Percentiles rank a stretch among this genome's conserved stretches.
Conservation (phyloP, 2,113 vertebrate species). For the Campylomormyrus numenius region DNA sequence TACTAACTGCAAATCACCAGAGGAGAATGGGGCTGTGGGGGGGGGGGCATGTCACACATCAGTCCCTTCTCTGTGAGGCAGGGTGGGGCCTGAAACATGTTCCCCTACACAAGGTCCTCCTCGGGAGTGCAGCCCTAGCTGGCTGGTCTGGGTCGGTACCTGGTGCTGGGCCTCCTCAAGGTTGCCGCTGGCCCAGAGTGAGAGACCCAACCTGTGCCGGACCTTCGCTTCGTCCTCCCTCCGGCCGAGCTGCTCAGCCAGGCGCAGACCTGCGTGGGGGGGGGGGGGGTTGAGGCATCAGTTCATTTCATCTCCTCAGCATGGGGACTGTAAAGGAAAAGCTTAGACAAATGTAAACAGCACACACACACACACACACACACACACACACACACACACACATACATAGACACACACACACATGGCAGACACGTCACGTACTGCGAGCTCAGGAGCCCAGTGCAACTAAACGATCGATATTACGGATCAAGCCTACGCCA, state of each 20-base stretch:
- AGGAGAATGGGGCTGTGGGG: background rate
- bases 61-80: background rate
- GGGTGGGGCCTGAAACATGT: background rate
- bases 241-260: conserved; percentile 73
- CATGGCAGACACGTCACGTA: background rate
- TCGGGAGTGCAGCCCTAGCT: background rate
- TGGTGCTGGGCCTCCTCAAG: conserved; percentile 75
- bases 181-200: conserved; percentile 73
- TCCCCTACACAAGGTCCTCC: background rate
- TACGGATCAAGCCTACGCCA: background rate
- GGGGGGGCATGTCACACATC: background rate
- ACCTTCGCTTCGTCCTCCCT: conserved; percentile 78
- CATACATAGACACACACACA: background rate
- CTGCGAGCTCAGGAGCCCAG: background rate
- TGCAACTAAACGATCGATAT: background rate
- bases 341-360: background rate
- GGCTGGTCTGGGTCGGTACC: conserved; percentile 43
- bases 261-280: conserved; percentile 60
- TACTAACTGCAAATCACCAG: conserved; percentile 1
- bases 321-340: background rate
- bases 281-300: background rate
- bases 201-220: conserved; percentile 71
- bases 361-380: background rate
- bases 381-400: background rate
- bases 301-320: background rate